Base-by-base conservation (phyloP, 2,888 invertebrate genomes). In the Oscheius sp. region DNA sequence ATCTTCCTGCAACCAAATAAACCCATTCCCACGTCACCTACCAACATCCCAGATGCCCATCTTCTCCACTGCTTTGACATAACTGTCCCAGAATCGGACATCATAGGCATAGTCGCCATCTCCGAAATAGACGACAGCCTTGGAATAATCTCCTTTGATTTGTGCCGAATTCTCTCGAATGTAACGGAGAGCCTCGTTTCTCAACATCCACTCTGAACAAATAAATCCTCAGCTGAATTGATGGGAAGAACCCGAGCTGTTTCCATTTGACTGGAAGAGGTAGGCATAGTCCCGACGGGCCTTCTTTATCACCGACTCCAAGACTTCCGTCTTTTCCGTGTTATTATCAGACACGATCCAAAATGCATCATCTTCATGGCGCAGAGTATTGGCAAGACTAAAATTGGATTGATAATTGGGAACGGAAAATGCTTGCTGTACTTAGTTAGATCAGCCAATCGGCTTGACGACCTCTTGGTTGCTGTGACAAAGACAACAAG, bases 321-420 rank as follows among this genome's bases (percentile, higher is more conserved):
- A 13, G 2, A 25, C 2, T 55, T 23, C 13, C 13, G 13, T 25
- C 49, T 49, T 49, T 2, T 41, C 61, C 13, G 61, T 61, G 6
- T 61, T 18, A 21, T 61, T 61, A 16, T 61, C 61, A 9, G 43
- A 2, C 1, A 61, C 41, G 25, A 61, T n/a, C 61, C 61, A 61
- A 1, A 21, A 61, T 18, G 41, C n/a, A 21, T 61, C 61, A 12
- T 41, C 41, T 13, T 61, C 61, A 18, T 61, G 61, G 45, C 41
- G 61, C 13, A 61, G 61, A 43, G 61, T 61, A 43, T 61, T 61
- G 2, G 61, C 61, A 41, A 61, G 25, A 61, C 61, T 61, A 21
- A 2, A 61, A 23, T 5, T 5, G 9, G 35, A 6, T 55, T 6
- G 18, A 6, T 23, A 13, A 23, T 55, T 23, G 13, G 13, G 35